Conservation (phyloP, 2,113 vertebrate genomes). For the Peromyscus californicus region DNA sequence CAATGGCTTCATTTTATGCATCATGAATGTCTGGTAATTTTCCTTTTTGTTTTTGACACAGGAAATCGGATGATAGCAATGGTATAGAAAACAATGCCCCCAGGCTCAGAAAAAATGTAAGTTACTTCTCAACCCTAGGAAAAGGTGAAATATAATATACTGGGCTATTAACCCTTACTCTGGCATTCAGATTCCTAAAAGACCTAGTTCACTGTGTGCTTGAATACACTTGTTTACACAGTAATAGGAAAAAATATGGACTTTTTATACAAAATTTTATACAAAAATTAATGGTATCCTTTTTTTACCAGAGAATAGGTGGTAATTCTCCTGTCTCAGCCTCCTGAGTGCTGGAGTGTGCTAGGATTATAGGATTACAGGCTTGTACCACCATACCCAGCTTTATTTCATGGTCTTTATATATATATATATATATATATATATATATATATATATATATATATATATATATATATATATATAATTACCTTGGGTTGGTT, state of each 20-base stretch:
- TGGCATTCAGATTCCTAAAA: slow-evolving; percentile 2
- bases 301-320: not conserved
- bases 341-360: not conserved
- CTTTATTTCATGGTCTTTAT: not conserved
- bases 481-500: not conserved
- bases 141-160: slow-evolving; percentile 34
- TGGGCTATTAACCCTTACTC: not conserved
- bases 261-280: too few relatives aligned
- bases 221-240: not conserved
- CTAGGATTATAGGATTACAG: not conserved
- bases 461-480: not conserved
- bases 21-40: not conserved
- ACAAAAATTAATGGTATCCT: not conserved
- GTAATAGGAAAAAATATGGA: not conserved
- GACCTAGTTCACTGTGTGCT: not conserved
- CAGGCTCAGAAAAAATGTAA: slow-evolving; percentile 83
- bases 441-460: too few relatives aligned
- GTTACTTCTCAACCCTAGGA: slow-evolving; percentile 33
- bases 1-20: slow-evolving; percentile 4
- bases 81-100: slow-evolving; percentile 72
- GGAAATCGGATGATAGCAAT: slow-evolving; percentile 85
- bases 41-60: slow-evolving; percentile 68
- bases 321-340: not conserved
- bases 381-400: not conserved
- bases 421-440: not conserved